Percentiles rank a stretch among this genome's conserved stretches.
phyloP scores from a whole-genome alignment of 2,888 invertebrate genomes.

The Sarcophaga variegata region DNA sequence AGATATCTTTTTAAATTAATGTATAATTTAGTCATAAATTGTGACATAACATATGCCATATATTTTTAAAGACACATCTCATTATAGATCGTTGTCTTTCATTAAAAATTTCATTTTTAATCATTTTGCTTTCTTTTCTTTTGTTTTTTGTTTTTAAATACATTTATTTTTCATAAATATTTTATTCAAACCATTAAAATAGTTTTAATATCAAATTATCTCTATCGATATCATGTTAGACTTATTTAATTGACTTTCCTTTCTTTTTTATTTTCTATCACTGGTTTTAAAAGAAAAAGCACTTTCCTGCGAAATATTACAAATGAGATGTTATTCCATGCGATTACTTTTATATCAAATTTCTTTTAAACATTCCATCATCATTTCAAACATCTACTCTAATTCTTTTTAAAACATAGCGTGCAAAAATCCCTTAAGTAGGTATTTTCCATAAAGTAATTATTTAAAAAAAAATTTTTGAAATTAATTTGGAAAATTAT shows the following conservation, averaged over 20 bases:
- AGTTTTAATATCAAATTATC: conserved; percentile 31
- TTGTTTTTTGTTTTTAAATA: neutral
- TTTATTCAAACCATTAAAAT: neutral
- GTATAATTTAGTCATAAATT: too few relatives aligned
- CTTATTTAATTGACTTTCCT: neutral
- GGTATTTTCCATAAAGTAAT: neutral
- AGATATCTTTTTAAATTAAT: too few relatives aligned
- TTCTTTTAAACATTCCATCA: neutral
- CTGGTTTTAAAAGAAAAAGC: neutral
- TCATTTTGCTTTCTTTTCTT: neutral
- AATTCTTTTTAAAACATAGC: conserved; percentile 31
- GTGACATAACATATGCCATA: too few relatives aligned
- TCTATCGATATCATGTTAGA: neutral
- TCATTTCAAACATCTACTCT: neutral
- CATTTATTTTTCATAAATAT: conserved; percentile 1
- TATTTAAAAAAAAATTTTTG: neutral
- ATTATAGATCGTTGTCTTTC: too few relatives aligned
- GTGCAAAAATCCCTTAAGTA: conserved; percentile 42
- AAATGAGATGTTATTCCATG: neutral
- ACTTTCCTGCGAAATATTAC: too few relatives aligned
- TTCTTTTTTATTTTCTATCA: neutral
- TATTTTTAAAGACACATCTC: too few relatives aligned
- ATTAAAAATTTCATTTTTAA: neutral
- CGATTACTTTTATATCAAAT: neutral
- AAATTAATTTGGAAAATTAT: neutral